Evolutionary conservation across 1,140 invertebrate genomes (phyloP), one percentile per base, ranked within the genome.

Genomic region (Drosophila burlai): DNA sequence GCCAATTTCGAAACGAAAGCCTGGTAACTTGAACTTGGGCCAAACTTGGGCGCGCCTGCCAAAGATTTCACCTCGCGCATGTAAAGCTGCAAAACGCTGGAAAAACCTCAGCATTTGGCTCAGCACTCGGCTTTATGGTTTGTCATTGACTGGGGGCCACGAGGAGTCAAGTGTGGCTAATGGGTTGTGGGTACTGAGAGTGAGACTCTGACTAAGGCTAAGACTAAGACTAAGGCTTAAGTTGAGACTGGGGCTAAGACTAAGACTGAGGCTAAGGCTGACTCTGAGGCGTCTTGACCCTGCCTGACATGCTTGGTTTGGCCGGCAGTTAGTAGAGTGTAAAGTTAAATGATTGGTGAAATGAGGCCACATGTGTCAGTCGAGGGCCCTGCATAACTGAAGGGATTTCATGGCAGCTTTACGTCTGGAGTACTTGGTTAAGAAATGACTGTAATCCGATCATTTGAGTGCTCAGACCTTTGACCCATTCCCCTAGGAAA

Each of bases 311-410:
- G 74, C 73, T 73, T 79, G 78, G 79, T 73, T 63, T 71, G 72
- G 43, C 66, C 80, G 50, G 67, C 76, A 79, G 85, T 82, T 85
- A 90, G 76, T 85, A 90, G 85, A 90, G 79, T 90, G 82, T 90
- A 85, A 90, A 90, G 85, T 90, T 90, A 90, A 90, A 90, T 80
- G 82, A 85, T 90, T 90, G 79, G 79, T 80, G 76, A 82, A 90
- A 85, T 80, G 80, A 71, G 85, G 85, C 76, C 81, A 90, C 54
- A 74, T 80, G 72, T 67, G 79, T 67, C 80, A 59, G 52, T 36
- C 34, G 49, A n/a, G 38, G 42, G 49, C 43, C 15, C 26, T 42
- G 73, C 62, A 76, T 74, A 55, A 74, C 72, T 66, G 21, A 76
- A 64, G 62, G 43, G 71, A 65, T 76, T 71, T 69, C 38, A 49